A percentile compares a stretch with the other conserved stretches of the same genome.
Conservation (phyloP, 2,797 vertebrate species). For the Yasuhikotakia modesta region DNA sequence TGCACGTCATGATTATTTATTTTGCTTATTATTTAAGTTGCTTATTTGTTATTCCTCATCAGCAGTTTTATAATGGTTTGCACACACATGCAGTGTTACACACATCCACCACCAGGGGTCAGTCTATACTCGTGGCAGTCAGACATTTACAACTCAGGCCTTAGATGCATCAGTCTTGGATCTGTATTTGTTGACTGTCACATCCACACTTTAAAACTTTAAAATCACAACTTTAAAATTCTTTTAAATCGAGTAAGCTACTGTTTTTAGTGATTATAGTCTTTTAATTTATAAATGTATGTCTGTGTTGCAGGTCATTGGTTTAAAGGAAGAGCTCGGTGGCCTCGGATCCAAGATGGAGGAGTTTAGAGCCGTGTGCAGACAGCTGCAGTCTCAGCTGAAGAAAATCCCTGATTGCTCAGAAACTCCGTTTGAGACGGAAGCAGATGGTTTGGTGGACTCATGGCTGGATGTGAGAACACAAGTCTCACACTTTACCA, state of each 20-base stretch:
- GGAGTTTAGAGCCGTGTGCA: constrained; percentile 84
- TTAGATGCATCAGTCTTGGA: neutral
- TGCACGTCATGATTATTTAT: neutral
- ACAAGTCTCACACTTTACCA: neutral
- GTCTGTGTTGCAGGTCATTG: constrained; percentile 75
- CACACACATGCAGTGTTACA: too few species aligned
- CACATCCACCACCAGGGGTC: constrained; percentile 20
- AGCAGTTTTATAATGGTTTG: too few species aligned
- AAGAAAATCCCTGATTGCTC: constrained; percentile 89
- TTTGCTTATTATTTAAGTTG: too few species aligned
- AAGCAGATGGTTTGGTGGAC: constrained; percentile 89
- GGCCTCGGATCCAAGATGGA: constrained; percentile 81
- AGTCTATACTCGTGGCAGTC: constrained; percentile 8
- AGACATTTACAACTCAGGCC: neutral
- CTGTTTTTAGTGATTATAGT: neutral
- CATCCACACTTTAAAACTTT: too few species aligned
- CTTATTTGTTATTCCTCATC: neutral
- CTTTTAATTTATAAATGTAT: neutral
- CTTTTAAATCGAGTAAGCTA: neutral
- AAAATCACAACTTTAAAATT: too few species aligned
- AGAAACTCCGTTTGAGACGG: constrained; percentile 84
- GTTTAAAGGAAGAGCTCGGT: constrained; percentile 84
- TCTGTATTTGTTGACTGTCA: neutral
- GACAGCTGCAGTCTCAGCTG: constrained; percentile 87
- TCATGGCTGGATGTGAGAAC: constrained; percentile 91